Evolutionary conservation across 2,888 invertebrate genomes (phyloP).

Genomic region (Andrena bucephala): DNA sequence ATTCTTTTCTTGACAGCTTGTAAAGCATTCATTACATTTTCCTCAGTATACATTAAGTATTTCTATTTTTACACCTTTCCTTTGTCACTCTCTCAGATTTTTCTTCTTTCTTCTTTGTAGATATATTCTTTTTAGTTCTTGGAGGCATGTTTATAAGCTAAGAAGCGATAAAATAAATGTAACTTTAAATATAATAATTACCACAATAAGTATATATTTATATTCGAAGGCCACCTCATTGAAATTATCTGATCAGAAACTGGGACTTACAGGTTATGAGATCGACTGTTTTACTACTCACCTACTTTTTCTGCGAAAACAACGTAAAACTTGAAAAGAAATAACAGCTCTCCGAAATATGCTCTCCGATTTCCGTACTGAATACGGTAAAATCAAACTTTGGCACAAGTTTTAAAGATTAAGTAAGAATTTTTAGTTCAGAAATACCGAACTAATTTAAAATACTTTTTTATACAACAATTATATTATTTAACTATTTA

Average conservation of each 20-base stretch:
- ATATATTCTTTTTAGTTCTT: neutral
- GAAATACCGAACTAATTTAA: neutral
- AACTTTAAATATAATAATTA: slow-evolving; percentile 4
- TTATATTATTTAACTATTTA: neutral
- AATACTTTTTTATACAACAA: neutral
- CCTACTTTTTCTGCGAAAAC: neutral
- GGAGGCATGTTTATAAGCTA: neutral
- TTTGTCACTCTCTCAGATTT: neutral
- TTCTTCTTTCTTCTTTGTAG: neutral
- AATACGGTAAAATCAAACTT: neutral
- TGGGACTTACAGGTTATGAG: neutral
- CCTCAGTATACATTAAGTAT: neutral
- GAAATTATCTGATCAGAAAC: slow-evolving; percentile 2
- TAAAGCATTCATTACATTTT: neutral
- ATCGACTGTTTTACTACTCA: slow-evolving; percentile 5
- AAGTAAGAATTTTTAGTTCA: neutral
- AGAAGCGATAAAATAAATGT: slow-evolving; percentile 3
- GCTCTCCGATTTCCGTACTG: neutral
- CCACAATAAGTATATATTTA: neutral
- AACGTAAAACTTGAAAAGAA: neutral
- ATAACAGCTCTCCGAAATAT: neutral
- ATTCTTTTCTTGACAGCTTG: too few species aligned
- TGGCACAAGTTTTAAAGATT: neutral
- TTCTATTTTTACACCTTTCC: slow-evolving; percentile 2
- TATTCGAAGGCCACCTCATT: slow-evolving; percentile 5